Evolutionary conservation across 2,888 invertebrate species (phyloP), one percentile per base, ranked within the genome.

Genomic region (Alloplasta piceator): DNA sequence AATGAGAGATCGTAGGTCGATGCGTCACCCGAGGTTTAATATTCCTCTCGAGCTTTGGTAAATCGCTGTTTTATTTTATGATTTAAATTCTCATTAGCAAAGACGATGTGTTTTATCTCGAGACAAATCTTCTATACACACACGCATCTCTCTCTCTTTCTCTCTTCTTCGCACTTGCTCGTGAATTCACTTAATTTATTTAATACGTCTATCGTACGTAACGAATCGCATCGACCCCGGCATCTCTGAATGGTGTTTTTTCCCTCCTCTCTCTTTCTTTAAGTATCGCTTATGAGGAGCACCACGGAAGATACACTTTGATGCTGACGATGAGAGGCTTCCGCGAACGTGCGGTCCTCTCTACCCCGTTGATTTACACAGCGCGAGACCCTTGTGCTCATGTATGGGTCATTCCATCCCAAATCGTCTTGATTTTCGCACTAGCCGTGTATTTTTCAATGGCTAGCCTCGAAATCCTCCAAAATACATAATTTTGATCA

Each of bases 281-380:
- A 26, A 26, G 26, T 26, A 26, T 26, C 3, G 26, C 26, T 26
- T 26, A 26, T 26, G 26, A 26, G 3, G 3, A 39, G 52, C 14
- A 66, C 38, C 52, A 16, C 14, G 9, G n/a, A 26, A 38, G 66
- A 66, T 66, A 52, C 66, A 66, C 66, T 66, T 38, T 66, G 50
- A 50, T 66, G 66, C 50, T 26, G 38, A 50, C 50, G 66, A 36
- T 26, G 38, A 66, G 66, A 66, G 66, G 72, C 61, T 72, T 72
- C 61, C 72, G 60, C 72, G 72, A 72, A 61, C 72, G 36, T 61
- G 38, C 39, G 72, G 6, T 61, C 61, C 52, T 72, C 52, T 61
- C 72, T 72, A 26, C 61, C 52, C 50, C 71, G 61, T 72, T 72
- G 72, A 72, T 61, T 72, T 72, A 72, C 61, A 61, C 61, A 52